Evolutionary conservation across 2,113 vertebrate genomes (phyloP).

Genomic region (Myotis yumanensis): DNA sequence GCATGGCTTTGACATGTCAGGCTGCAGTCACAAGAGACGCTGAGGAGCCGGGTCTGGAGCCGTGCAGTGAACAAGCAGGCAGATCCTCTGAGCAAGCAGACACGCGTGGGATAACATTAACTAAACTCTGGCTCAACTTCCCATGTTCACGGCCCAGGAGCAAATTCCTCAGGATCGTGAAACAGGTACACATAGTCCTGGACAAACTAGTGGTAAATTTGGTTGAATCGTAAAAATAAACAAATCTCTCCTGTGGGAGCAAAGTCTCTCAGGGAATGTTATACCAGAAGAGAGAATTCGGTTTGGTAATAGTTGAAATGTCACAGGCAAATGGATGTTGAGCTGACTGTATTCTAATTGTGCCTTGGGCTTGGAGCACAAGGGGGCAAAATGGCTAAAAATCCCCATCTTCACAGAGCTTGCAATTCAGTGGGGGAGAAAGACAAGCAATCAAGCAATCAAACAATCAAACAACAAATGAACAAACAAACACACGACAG

Average conservation of each 20-base stretch:
- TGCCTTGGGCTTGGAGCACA: not conserved
- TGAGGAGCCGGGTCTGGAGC: constrained; percentile 38
- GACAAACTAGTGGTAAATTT: constrained; percentile 17
- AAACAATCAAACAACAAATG: not conserved
- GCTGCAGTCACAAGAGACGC: constrained; percentile 50
- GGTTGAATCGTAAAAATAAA: constrained; percentile 35
- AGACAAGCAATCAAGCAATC: not conserved
- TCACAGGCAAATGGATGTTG: not conserved
- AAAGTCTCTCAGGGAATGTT: not conserved
- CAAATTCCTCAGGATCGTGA: constrained; percentile 51
- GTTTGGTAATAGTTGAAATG: not conserved
- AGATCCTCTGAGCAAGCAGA: not conserved
- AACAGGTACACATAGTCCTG: not conserved
- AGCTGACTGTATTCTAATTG: not conserved
- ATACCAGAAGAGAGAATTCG: not conserved
- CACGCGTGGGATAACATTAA: not conserved
- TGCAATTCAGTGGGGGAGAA: not conserved
- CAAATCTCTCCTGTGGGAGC: not conserved
- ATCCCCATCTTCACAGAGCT: not conserved
- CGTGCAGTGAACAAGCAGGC: not conserved
- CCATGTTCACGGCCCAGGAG: not conserved
- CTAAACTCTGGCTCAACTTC: not conserved
- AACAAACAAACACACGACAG: not conserved
- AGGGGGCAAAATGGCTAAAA: not conserved
- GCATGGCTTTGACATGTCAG: constrained; percentile 75